Evolutionary conservation across 1,140 invertebrate species (phyloP).

Genomic region (Drosophila nasuta): DNA sequence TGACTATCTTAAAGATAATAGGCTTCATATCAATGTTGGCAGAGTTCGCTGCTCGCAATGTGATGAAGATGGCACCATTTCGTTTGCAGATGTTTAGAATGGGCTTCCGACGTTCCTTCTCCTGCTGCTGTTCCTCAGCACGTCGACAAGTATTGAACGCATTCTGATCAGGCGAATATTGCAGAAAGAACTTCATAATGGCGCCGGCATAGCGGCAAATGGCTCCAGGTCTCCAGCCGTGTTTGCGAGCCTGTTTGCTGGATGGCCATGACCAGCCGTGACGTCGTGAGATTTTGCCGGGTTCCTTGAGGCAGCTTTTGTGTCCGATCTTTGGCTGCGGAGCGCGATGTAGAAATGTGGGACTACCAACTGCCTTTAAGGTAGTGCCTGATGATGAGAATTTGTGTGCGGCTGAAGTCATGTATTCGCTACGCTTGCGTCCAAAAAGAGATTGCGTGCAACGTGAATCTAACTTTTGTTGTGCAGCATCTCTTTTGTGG

Average conservation of each 20-base stretch:
- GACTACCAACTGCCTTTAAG: not conserved
- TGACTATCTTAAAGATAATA: slow-evolving; percentile 73
- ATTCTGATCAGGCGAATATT: slow-evolving; percentile 21
- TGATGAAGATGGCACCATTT: slow-evolving; percentile 69
- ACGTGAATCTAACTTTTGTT: slow-evolving; percentile 1
- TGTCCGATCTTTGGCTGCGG: slow-evolving; percentile 48
- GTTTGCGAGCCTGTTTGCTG: slow-evolving; percentile 38
- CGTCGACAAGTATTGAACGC: slow-evolving; percentile 29
- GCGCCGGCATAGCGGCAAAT: slow-evolving; percentile 55
- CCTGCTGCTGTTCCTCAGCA: not conserved
- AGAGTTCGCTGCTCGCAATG: slow-evolving; percentile 49
- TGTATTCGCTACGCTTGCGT: not conserved
- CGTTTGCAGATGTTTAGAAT: slow-evolving; percentile 69
- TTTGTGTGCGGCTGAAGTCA: not conserved
- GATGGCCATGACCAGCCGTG: slow-evolving; percentile 77
- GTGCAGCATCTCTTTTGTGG: slow-evolving; percentile 35
- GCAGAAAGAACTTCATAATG: slow-evolving; percentile 76
- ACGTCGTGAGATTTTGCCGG: slow-evolving; percentile 41
- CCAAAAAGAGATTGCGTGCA: slow-evolving; percentile 13
- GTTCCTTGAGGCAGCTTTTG: slow-evolving; percentile 47
- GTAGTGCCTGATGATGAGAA: not conserved
- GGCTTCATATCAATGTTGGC: slow-evolving; percentile 54
- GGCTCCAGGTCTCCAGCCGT: slow-evolving; percentile 75
- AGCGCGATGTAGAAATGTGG: slow-evolving; percentile 14
- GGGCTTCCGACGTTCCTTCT: slow-evolving; percentile 28